Percentiles rank a stretch among this genome's conserved stretches.
Evolutionary conservation across 1,140 invertebrate genomes (phyloP).

Genomic region (Ylistrum balloti): DNA sequence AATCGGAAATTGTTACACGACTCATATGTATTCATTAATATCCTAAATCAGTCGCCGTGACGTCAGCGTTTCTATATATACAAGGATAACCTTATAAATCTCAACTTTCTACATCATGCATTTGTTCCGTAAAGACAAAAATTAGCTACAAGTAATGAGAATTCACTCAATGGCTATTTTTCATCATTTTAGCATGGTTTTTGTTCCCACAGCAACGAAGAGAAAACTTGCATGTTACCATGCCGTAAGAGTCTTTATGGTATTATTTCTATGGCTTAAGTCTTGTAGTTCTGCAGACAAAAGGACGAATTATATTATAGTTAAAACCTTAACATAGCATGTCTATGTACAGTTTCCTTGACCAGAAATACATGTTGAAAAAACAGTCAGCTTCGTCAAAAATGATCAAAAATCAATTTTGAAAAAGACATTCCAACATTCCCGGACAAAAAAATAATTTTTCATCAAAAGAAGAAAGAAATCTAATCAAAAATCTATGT

Average conservation of each 20-base stretch:
- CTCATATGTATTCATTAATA: slow-evolving; percentile 9
- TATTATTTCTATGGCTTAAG: slow-evolving; percentile 21
- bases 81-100: not conserved
- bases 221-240: not conserved
- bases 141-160: not conserved
- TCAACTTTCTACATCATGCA: not conserved
- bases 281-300: not conserved
- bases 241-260: not conserved
- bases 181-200: not conserved
- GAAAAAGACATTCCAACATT: too few relatives aligned
- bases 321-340: slow-evolving; percentile 13
- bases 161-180: not conserved
- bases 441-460: too few relatives aligned
- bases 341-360: not conserved
- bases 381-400: not conserved
- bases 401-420: not conserved
- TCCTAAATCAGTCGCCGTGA: not conserved
- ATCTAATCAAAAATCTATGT: too few relatives aligned
- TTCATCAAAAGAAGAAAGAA: too few relatives aligned
- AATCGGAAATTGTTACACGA: not conserved
- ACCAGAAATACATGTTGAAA: not conserved
- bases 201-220: not conserved
- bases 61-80: not conserved
- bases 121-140: not conserved
- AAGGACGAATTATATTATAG: not conserved